Conservation (phyloP, 2,888 invertebrate species). For the Linnaemya vulpina region DNA sequence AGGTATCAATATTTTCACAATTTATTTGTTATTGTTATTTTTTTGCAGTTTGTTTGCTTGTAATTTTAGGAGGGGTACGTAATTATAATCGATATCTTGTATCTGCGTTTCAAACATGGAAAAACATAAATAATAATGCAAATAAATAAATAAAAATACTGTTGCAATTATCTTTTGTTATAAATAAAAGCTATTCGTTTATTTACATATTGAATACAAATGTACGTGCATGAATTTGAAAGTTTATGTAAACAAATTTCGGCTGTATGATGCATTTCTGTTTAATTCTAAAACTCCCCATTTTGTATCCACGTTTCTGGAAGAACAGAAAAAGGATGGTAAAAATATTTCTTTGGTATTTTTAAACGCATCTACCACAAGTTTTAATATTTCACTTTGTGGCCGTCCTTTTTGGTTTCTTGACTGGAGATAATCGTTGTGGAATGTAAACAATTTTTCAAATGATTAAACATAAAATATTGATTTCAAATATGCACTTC, state of each 20-base stretch:
- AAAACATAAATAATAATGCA: constrained; percentile 44
- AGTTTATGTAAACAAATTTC: background rate
- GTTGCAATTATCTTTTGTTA: background rate
- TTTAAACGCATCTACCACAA: constrained; percentile 42
- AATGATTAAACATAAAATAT: constrained; percentile 53
- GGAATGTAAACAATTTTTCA: constrained; percentile 51
- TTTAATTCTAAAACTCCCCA: constrained; percentile 6
- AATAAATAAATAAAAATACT: constrained; percentile 31
- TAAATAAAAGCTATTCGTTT: background rate
- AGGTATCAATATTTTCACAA: background rate
- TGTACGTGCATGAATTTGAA: constrained; percentile 13
- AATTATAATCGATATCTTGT: constrained; percentile 23
- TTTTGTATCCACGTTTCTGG: background rate
- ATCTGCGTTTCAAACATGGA: constrained; percentile 27
- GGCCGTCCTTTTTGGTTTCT: constrained; percentile 6
- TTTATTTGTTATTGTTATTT: background rate
- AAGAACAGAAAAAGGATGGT: constrained; percentile 28
- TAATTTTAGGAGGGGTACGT: constrained; percentile 28
- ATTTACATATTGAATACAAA: background rate
- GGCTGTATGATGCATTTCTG: background rate
- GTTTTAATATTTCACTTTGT: constrained; percentile 30
- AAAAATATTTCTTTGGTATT: constrained; percentile 34
- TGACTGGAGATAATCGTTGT: constrained; percentile 5
- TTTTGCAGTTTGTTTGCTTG: constrained; percentile 3
- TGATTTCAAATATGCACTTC: constrained; percentile 47